These are phyloP conservation scores for Lydus trimaculatus DNA, from an alignment of 2,888 invertebrate genomes.

Conservation along the genomic window DNA sequence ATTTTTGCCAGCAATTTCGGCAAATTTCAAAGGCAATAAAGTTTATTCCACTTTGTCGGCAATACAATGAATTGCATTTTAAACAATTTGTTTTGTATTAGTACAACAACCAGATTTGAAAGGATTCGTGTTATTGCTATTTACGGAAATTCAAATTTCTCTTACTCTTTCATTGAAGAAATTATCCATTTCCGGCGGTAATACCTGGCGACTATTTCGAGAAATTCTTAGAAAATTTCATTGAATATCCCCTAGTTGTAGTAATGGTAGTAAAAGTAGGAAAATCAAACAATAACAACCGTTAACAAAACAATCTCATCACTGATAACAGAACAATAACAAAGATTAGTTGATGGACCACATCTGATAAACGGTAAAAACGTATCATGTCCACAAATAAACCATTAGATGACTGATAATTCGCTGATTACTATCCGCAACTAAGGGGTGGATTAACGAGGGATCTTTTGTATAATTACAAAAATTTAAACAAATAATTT, in stretches of 20 bases:
- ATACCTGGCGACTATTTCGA: conserved; percentile 14
- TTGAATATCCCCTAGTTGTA: conserved; percentile 30
- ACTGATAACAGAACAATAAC: conserved; percentile 30
- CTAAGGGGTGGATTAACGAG: background rate
- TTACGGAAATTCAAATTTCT: background rate
- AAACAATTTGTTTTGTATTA: no score
- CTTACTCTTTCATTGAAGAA: conserved; percentile 38
- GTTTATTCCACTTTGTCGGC: no score
- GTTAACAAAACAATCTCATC: no score
- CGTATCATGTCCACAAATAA: conserved; percentile 40
- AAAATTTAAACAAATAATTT: background rate
- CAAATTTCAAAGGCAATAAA: background rate
- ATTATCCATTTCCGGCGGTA: conserved; percentile 41
- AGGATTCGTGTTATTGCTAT: no score
- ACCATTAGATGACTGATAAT: conserved; percentile 49
- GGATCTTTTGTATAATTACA: background rate
- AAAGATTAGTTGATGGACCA: conserved; percentile 39
- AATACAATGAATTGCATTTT: no score
- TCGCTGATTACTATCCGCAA: conserved; percentile 35
- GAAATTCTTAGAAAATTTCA: conserved; percentile 39
- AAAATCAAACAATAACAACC: no score
- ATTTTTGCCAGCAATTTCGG: no score
- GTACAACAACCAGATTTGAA: no score
- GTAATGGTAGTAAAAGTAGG: no score
- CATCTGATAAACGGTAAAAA: conserved; percentile 12